A percentile compares a stretch with the other conserved stretches of the same genome.
Evolutionary conservation across 64 coral and sea anemone species (phyloP).

Genomic region (Hydrozoanthus tunicans): DNA sequence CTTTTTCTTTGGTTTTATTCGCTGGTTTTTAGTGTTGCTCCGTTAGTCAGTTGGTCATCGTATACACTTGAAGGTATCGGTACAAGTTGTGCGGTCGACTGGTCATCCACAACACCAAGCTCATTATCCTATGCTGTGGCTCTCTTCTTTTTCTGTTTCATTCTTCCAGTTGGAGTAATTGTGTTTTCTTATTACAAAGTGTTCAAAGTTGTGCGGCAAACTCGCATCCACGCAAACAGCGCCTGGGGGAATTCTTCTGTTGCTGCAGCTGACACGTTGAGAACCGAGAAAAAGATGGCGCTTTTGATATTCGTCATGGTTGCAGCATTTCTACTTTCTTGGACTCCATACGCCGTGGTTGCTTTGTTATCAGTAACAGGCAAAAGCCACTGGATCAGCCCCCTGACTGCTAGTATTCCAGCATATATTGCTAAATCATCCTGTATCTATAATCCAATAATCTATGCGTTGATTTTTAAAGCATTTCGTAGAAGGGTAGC

Average conservation of each 20-base stretch:
- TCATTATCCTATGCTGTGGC: background rate
- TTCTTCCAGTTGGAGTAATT: constrained; percentile 25
- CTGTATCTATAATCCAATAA: constrained; percentile 37
- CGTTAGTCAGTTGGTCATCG: background rate
- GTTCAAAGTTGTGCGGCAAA: background rate
- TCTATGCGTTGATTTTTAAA: constrained; percentile 49
- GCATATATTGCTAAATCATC: constrained; percentile 59
- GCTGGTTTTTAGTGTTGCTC: no score
- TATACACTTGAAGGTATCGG: background rate
- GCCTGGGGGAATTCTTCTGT: constrained; percentile 34
- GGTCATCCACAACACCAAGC: background rate
- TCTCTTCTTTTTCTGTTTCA: constrained; percentile 24
- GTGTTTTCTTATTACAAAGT: background rate
- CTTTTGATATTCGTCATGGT: constrained; percentile 20
- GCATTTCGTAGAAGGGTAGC: constrained; percentile 7
- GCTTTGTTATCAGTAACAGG: constrained; percentile 31
- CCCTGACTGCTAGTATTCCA: constrained; percentile 23
- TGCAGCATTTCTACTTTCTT: constrained; percentile 43
- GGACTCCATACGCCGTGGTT: constrained; percentile 55
- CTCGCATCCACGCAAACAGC: constrained; percentile 22
- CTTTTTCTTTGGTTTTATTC: no score
- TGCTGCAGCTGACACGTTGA: constrained; percentile 1
- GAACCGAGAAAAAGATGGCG: constrained; percentile 19
- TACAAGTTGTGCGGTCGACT: background rate
- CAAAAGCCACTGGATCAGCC: background rate